A percentile compares a stretch with the other conserved stretches of the same genome.
phyloP scores from a whole-genome alignment of 2,113 vertebrate species.

The Ameiurus melas region DNA sequence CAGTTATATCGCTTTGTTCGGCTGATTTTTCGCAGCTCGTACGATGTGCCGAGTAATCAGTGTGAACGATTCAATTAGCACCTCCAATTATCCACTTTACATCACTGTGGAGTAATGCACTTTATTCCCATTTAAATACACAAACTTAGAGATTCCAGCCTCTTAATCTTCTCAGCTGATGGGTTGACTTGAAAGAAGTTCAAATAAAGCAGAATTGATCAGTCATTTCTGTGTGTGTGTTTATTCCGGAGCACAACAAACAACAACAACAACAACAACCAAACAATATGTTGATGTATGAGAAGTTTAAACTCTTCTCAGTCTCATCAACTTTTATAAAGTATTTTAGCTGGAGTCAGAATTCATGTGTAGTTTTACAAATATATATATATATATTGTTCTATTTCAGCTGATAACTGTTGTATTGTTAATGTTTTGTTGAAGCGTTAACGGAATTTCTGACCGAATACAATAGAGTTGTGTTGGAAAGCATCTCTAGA shows the following conservation, averaged over 20 bases:
- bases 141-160: no score
- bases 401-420: not conserved
- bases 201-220: not conserved
- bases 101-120: not conserved
- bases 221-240: not conserved
- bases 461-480: not conserved
- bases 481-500: no score
- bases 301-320: not conserved
- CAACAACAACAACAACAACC: no score
- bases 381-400: not conserved
- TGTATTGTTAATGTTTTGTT: no score
- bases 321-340: not conserved
- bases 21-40: not conserved
- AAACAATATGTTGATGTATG: not conserved
- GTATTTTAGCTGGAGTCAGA: no score
- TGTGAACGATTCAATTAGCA: not conserved
- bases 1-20: not conserved
- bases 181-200: no score
- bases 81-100: not conserved
- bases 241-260: not conserved
- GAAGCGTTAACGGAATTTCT: no score
- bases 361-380: not conserved
- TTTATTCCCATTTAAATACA: not conserved
- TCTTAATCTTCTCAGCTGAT: not conserved
- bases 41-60: not conserved